Evolutionary conservation across 64 coral and sea anemone species (phyloP).

Genomic region (Catalaphyllia jardinei): DNA sequence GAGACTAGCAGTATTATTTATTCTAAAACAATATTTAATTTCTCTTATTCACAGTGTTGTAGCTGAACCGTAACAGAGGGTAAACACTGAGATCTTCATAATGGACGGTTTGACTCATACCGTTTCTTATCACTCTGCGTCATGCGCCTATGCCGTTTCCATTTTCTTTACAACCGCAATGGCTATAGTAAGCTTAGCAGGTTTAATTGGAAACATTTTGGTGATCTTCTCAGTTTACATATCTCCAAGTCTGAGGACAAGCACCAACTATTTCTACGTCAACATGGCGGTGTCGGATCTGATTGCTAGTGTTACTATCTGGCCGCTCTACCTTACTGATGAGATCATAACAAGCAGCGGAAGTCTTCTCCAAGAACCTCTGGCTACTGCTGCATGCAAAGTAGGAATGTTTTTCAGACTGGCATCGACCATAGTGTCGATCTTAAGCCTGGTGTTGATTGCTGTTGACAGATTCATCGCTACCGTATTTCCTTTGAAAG

Average conservation of each 20-base stretch:
- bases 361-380: neutral
- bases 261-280: slow-evolving; percentile 29
- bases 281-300: slow-evolving; percentile 41
- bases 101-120: neutral
- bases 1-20: too few relatives aligned
- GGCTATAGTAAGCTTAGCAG: neutral
- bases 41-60: too few relatives aligned
- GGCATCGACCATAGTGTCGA: neutral
- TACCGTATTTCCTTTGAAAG: slow-evolving; percentile 5
- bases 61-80: too few relatives aligned
- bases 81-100: too few relatives aligned
- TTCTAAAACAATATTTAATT: too few relatives aligned
- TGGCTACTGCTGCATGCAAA: slow-evolving; percentile 1
- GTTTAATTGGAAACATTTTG: neutral
- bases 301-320: neutral
- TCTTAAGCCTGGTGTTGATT: neutral
- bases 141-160: neutral
- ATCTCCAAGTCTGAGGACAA: neutral
- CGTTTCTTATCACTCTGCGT: too few relatives aligned
- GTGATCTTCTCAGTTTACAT: slow-evolving; percentile 8
- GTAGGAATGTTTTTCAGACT: neutral
- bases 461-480: neutral
- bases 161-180: neutral
- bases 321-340: neutral
- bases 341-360: neutral